Evolutionary conservation across 1,140 invertebrate genomes (phyloP).

Genomic region (Drosophila grimshawi): DNA sequence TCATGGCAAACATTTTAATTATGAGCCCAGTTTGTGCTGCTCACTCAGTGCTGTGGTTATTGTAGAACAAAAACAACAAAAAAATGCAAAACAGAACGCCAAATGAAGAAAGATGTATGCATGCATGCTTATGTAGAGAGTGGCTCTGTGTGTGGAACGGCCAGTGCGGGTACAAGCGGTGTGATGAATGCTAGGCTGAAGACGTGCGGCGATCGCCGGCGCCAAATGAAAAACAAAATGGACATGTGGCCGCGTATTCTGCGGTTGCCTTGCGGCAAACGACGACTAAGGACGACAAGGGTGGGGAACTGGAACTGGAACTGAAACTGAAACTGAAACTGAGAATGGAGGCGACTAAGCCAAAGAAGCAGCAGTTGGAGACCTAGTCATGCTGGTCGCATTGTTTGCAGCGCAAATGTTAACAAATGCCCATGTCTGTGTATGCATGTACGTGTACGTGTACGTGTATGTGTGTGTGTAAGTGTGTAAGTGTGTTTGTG

Average conservation of each 20-base stretch:
- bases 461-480: constrained; percentile 4
- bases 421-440: constrained; percentile 31
- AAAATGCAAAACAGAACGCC: constrained; percentile 12
- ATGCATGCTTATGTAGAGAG: background rate
- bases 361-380: constrained; percentile 26
- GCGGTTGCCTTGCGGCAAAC: constrained; percentile 47
- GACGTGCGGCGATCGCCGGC: constrained; percentile 37
- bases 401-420: constrained; percentile 42
- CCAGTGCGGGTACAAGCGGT: background rate
- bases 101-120: constrained; percentile 67
- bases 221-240: constrained; percentile 72
- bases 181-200: constrained; percentile 8
- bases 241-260: constrained; percentile 71
- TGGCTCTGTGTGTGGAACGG: background rate
- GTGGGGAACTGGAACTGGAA: background rate
- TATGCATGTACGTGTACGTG: constrained; percentile 21
- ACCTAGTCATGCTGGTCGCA: constrained; percentile 8
- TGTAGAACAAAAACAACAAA: constrained; percentile 57
- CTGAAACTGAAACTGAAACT: background rate
- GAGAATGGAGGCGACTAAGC: constrained; percentile 15
- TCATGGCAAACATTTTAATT: constrained; percentile 68
- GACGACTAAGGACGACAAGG: constrained; percentile 1
- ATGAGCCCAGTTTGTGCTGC: constrained; percentile 51
- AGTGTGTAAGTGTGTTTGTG: constrained; percentile 34
- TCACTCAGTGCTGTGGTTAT: constrained; percentile 55